These are phyloP conservation scores for Salticus scenicus DNA, from an alignment of 2,888 invertebrate genomes.

Conservation along the genomic window DNA sequence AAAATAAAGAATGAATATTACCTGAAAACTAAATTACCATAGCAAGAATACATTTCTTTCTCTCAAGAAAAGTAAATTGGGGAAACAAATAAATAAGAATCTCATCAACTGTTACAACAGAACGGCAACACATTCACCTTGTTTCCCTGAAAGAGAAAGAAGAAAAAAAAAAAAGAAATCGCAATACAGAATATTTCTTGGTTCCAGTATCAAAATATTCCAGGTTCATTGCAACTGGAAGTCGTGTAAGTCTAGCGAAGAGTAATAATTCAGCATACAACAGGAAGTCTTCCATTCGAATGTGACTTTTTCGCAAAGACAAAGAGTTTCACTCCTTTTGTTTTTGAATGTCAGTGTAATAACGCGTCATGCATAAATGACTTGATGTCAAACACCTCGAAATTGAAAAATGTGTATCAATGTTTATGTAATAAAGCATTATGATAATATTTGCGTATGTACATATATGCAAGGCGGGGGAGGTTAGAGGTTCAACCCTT, in stretches of 20 bases:
- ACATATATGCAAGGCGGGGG: too few relatives aligned
- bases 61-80: too few relatives aligned
- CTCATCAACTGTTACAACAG: background rate
- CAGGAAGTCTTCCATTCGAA: background rate
- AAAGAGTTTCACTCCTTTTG: background rate
- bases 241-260: background rate
- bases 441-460: too few relatives aligned
- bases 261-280: background rate
- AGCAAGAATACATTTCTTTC: too few relatives aligned
- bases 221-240: background rate
- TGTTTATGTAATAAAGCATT: too few relatives aligned
- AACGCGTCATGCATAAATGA: background rate
- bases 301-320: background rate
- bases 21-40: too few relatives aligned
- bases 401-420: too few relatives aligned
- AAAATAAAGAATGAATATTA: too few relatives aligned
- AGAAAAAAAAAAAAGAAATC: background rate
- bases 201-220: background rate
- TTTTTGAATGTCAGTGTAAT: too few relatives aligned
- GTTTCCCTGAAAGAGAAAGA: background rate
- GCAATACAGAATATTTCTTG: background rate
- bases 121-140: slow-evolving; percentile 8
- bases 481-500: too few relatives aligned
- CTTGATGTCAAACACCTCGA: background rate
- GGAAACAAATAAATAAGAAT: too few relatives aligned